Evolutionary conservation across 2,797 vertebrate genomes (phyloP), one percentile per base, ranked within the genome.

Genomic region (Sebastes aleutianus): DNA sequence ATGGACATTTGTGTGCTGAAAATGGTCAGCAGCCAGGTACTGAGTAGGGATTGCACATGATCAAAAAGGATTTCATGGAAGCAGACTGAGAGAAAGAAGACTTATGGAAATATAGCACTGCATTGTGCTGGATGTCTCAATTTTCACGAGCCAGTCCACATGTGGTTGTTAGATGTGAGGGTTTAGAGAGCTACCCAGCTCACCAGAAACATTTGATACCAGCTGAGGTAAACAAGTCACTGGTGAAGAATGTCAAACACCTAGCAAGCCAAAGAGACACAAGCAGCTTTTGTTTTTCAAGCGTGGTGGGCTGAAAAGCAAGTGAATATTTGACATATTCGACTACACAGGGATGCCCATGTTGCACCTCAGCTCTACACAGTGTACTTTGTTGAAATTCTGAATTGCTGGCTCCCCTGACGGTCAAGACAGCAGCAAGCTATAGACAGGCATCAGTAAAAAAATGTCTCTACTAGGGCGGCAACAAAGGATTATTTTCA

Each of bases 41-140:
- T 82, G 83, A 87, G 85, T 57, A 86, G 66, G 87, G 89, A 88
- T 85, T 88, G 84, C 82, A 85, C 80, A 88, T 70, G 82, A 92
- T 93, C 85, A 90, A 78, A 90, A 91, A 91, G 88, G 90, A 92
- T 91, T 92, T 90, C 43, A 91, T 81, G 76, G 82, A 83, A 73
- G 80, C 78, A 86, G 86, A 88, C 78, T 89, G 84, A 83, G 82
- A 76, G 68, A 82, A 82, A 87, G 80, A 63, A 67, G 78, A 87
- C 78, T 92, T 89, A 85, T 87, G 84, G 74, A 91, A 91, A 92
- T 87, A 74, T 54, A 75, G 74, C 22, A 9, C 12, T 57, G 83
- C 68, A 83, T 88, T 89, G 85, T 87, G 73, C 74, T 74, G 71
- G 68, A 69, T 80, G 81, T 80, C 65, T 89, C 78, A 76, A 53